Evolutionary conservation across 1,140 invertebrate genomes (phyloP), one percentile per base, ranked within the genome.

Genomic region (Drosophila repletoides): DNA sequence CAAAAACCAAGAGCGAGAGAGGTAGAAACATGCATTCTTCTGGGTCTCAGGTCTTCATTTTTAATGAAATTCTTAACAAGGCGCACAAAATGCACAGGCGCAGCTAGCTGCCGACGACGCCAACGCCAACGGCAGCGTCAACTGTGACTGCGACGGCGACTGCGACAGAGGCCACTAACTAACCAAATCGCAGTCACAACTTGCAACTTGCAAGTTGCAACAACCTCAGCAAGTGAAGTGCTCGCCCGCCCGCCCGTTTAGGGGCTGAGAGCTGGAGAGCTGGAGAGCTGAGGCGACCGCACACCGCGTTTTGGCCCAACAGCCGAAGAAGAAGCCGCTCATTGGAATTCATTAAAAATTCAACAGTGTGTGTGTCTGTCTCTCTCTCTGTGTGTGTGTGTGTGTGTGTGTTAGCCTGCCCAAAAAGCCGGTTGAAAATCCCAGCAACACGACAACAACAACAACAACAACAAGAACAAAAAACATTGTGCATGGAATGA

Each of bases 291-390:
- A 33, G 66, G 63, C 67, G 80, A 86, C 84, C 84, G 84, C 84
- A 88, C 84, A 88, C 79, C 79, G 79, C 76, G 84, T 76, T 86
- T 83, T 80, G 56, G 61, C 53, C 38, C 76, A 61, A 61, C 69
- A 53, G 63, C 68, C 61, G 55, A 22, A 61, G 59, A 52, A 63
- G 64, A 69, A 60, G 64, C 60, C 68, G 71, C 53, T 88, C 75
- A 88, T 88, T 88, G 84, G 84, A 88, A 88, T 88, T 88, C 84
- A 88, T 88, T 88, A 88, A 88, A 88, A 88, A 80, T 88, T 59
- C 84, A 88, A 43, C 59, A 66, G 65, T 63, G 53, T 74, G 58
- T 74, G 60, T 63, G 31, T 55, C 26, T 36, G 28, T 29, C 19
- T 52, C 14, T 45, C 29, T 22, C 21, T 49, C 59, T 51, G 48